Evolutionary conservation across 2,797 vertebrate genomes (phyloP).

Genomic region (Dromococcyx pavoninus): DNA sequence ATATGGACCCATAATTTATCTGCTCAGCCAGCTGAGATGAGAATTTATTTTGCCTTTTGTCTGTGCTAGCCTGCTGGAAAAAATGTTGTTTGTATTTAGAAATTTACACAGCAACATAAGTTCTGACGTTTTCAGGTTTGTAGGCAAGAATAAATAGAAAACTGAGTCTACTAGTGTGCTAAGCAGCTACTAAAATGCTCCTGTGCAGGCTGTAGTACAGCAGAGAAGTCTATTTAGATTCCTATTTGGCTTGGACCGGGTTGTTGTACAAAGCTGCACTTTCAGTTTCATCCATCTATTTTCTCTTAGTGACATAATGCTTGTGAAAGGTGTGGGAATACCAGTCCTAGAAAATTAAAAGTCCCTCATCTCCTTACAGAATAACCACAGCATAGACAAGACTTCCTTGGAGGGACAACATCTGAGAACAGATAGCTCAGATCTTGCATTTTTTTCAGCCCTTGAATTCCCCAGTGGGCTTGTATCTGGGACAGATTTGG

Average conservation of each 20-base stretch:
- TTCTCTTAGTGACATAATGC: neutral
- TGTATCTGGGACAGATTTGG: neutral
- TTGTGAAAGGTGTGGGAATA: neutral
- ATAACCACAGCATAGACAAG: neutral
- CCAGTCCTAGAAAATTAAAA: neutral
- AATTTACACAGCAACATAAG: neutral
- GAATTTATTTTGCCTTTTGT: neutral
- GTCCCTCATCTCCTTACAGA: neutral
- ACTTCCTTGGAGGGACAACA: neutral
- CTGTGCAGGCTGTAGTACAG: neutral
- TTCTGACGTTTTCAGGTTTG: neutral
- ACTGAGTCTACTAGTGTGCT: neutral
- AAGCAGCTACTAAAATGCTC: neutral
- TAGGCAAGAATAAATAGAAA: slow-evolving; percentile 21
- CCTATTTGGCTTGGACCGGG: neutral
- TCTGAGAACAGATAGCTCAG: neutral
- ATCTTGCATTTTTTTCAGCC: neutral
- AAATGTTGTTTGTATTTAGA: neutral
- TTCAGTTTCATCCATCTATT: neutral
- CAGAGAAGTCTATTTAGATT: neutral
- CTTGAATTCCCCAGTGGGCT: neutral
- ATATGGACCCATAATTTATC: neutral
- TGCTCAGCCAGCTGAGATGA: neutral
- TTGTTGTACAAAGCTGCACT: neutral
- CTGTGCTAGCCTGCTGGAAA: neutral